These are phyloP conservation scores for Myotis daubentonii DNA, from an alignment of 2,797 vertebrate genomes.

Conservation along the genomic window DNA sequence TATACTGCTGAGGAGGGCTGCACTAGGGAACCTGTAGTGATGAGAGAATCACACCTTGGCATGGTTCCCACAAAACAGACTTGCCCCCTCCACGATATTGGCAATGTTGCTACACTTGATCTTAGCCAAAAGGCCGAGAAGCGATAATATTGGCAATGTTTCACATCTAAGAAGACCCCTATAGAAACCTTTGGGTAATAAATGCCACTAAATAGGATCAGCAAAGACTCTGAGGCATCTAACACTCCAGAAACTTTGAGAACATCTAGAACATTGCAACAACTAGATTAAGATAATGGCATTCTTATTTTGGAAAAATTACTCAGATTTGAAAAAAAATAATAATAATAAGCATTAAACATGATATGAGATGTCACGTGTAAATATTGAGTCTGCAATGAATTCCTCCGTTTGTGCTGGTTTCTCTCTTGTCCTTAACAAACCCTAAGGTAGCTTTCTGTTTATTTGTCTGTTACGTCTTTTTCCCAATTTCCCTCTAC, in stretches of 20 bases:
- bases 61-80: not conserved
- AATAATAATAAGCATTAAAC: not conserved
- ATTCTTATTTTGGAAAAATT: not conserved
- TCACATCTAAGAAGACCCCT: not conserved
- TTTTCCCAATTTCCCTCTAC: not conserved
- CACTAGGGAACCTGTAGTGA: not conserved
- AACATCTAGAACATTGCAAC: not conserved
- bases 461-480: not conserved
- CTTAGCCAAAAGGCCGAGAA: too few relatives aligned
- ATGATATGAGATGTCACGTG: not conserved
- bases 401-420: not conserved
- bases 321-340: not conserved
- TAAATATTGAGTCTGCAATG: not conserved
- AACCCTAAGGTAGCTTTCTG: not conserved
- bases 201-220: not conserved
- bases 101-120: too few relatives aligned
- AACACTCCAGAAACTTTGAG: not conserved
- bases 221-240: not conserved
- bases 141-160: not conserved
- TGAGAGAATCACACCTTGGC: not conserved
- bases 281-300: not conserved
- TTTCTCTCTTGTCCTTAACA: not conserved
- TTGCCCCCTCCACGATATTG: too few relatives aligned
- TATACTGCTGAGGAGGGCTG: not conserved
- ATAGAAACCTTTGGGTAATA: not conserved